Conservation (phyloP, 1,140 invertebrate species). For the Leptinotarsa texana region DNA sequence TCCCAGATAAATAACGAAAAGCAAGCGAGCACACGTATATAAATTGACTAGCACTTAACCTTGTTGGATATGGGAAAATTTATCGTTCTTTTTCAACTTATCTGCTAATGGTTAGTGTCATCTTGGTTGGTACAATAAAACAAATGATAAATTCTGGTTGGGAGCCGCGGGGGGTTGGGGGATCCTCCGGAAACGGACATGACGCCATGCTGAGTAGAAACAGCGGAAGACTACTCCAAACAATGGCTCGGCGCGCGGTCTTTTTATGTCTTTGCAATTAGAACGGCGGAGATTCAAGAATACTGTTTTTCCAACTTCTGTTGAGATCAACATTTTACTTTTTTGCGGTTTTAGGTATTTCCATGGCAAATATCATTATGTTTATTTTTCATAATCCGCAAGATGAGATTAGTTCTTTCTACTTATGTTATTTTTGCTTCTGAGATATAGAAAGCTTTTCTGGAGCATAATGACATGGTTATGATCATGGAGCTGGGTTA, state of each 20-base stretch:
- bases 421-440: background rate
- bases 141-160: constrained; percentile 33
- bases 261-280: constrained; percentile 54
- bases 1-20: constrained; percentile 9
- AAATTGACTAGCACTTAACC: constrained; percentile 31
- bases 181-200: constrained; percentile 54
- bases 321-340: constrained; percentile 38
- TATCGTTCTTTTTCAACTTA: constrained; percentile 24
- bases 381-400: constrained; percentile 2
- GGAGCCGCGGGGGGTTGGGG: constrained; percentile 30
- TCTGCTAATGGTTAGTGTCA: constrained; percentile 33
- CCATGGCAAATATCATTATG: constrained; percentile 48
- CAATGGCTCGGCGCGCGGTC: constrained; percentile 52
- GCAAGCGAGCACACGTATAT: constrained; percentile 22
- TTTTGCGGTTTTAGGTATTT: constrained; percentile 41
- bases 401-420: background rate
- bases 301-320: constrained; percentile 47
- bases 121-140: constrained; percentile 33
- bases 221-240: constrained; percentile 56
- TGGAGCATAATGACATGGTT: background rate
- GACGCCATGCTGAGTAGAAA: constrained; percentile 56
- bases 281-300: constrained; percentile 50
- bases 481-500: too few species aligned
- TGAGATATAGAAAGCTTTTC: background rate
- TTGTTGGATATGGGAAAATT: constrained; percentile 22